Conservation (phyloP, 2,113 vertebrate species). For the Eudyptes chrysolophus region DNA sequence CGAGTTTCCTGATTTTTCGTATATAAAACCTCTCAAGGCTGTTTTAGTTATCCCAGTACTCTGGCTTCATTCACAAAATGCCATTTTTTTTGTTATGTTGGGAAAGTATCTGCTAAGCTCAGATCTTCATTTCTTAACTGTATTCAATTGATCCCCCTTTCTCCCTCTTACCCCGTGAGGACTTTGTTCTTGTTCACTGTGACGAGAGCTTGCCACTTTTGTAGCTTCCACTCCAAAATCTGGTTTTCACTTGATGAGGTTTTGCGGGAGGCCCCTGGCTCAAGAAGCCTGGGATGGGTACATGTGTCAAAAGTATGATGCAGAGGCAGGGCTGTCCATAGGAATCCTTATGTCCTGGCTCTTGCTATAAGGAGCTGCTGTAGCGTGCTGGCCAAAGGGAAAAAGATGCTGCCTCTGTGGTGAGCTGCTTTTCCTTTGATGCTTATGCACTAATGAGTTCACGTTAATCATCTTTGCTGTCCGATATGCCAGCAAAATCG, state of each 20-base stretch:
- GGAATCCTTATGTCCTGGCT: not conserved
- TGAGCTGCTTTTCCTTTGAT: not conserved
- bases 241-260: not conserved
- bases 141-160: not conserved
- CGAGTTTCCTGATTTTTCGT: not conserved
- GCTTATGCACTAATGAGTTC: not conserved
- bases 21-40: not conserved
- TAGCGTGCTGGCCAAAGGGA: constrained; percentile 2
- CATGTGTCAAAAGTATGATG: accelerated
- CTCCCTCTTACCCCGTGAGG: not conserved
- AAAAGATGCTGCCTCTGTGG: constrained; percentile 2
- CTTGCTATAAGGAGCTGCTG: not conserved
- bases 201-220: not conserved
- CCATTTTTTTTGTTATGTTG: not conserved
- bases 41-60: not conserved
- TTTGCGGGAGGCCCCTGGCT: not conserved
- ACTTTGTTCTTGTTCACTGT: not conserved
- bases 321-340: not conserved
- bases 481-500: not conserved
- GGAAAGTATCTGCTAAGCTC: not conserved
- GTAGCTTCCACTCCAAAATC: not conserved
- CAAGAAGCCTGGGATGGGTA: not conserved
- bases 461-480: constrained; percentile 12
- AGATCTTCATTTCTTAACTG: not conserved
- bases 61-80: not conserved